These are phyloP conservation scores for Caenorhabditis afra DNA, from an alignment of 2,888 invertebrate genomes.

Conservation along the genomic window DNA sequence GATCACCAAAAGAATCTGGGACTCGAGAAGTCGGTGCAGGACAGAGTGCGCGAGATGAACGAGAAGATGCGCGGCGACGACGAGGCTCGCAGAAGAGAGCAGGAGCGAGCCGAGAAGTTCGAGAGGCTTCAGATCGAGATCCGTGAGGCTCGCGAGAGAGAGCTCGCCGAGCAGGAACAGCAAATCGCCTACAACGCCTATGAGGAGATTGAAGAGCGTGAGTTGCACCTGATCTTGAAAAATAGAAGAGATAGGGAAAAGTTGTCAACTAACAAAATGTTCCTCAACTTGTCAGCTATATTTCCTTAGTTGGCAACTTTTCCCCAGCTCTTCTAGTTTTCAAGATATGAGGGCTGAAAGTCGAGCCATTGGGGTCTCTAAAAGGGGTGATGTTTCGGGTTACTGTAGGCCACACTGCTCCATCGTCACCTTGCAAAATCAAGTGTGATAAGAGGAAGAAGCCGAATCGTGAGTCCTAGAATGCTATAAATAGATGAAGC, in stretches of 20 bases:
- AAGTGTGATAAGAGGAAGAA: conserved; percentile 42
- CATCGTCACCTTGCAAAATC: conserved; percentile 47
- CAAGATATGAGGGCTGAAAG: no score
- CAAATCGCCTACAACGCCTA: no score
- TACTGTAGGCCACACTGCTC: conserved; percentile 5
- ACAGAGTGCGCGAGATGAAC: conserved; percentile 50
- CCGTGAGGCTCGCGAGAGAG: conserved; percentile 11
- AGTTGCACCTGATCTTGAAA: no score
- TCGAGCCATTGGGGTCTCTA: no score
- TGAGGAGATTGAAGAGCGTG: neutral
- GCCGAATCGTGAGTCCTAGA: conserved; percentile 32
- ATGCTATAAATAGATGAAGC: neutral
- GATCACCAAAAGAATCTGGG: conserved; percentile 48
- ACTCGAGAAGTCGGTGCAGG: conserved; percentile 48
- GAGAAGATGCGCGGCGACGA: conserved; percentile 36
- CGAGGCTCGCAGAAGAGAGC: conserved; percentile 3
- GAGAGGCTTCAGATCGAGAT: conserved; percentile 40
- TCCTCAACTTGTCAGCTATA: no score
- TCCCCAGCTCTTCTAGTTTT: no score
- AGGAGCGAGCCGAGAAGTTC: conserved; percentile 21
- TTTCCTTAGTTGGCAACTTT: no score
- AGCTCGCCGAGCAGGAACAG: neutral
- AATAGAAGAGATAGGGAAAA: no score
- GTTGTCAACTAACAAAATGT: no score
- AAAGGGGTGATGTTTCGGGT: neutral